phyloP scores from a whole-genome alignment of 1,140 invertebrate genomes.

The Zaprionus africanus region DNA sequence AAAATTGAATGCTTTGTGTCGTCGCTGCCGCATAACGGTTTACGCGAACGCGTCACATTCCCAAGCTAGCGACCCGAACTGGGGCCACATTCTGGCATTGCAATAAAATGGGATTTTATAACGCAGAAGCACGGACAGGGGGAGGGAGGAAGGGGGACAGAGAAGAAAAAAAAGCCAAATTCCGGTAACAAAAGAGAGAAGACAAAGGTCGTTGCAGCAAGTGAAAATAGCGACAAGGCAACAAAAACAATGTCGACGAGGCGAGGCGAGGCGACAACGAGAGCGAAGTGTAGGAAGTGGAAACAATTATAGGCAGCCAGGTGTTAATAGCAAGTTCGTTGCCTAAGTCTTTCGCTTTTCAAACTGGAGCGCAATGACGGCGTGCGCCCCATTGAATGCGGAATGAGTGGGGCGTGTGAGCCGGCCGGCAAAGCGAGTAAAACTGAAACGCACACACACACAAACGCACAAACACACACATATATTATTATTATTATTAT shows the following conservation, averaged over 20 bases:
- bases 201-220: slow-evolving; percentile 75
- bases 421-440: slow-evolving; percentile 60
- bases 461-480: slow-evolving; percentile 48
- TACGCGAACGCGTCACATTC: slow-evolving; percentile 27
- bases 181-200: slow-evolving; percentile 43
- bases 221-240: slow-evolving; percentile 71
- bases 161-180: slow-evolving; percentile 53
- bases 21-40: slow-evolving; percentile 56
- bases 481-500: slow-evolving; percentile 62
- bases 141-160: slow-evolving; percentile 6
- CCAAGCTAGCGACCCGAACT: slow-evolving; percentile 31
- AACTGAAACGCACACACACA: slow-evolving; percentile 27
- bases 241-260: background rate
- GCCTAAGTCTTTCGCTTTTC: slow-evolving; percentile 72
- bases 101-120: slow-evolving; percentile 80
- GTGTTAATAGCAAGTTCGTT: slow-evolving; percentile 68
- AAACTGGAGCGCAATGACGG: slow-evolving; percentile 65
- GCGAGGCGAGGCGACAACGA: background rate
- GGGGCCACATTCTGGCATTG: slow-evolving; percentile 55
- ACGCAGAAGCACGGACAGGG: slow-evolving; percentile 17
- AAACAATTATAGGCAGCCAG: slow-evolving; percentile 48
- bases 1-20: slow-evolving; percentile 30
- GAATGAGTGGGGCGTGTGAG: slow-evolving; percentile 74
- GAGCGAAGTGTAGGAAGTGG: slow-evolving; percentile 39
- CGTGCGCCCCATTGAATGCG: slow-evolving; percentile 66